These are phyloP conservation scores for Stenolophus ochropezus DNA, from an alignment of 2,888 invertebrate species.

Conservation along the genomic window DNA sequence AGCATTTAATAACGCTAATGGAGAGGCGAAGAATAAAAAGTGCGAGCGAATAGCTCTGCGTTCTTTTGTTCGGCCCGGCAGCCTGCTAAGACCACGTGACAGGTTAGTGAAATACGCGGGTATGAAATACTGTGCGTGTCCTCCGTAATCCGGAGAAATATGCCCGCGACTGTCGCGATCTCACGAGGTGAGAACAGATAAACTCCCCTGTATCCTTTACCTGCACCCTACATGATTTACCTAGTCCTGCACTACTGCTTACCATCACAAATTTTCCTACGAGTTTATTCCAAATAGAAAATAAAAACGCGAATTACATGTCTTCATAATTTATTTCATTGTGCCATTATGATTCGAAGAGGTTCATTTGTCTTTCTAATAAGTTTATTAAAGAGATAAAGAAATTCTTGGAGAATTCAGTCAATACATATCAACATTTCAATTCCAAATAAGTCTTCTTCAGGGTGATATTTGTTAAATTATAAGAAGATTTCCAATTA, in stretches of 20 bases:
- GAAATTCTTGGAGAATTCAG: no score
- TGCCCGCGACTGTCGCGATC: conserved; percentile 43
- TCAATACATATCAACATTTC: no score
- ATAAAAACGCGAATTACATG: no score
- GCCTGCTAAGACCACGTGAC: conserved; percentile 45
- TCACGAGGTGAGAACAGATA: conserved; percentile 13
- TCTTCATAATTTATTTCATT: no score
- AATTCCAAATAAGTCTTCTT: no score
- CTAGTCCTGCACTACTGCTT: conserved; percentile 4
- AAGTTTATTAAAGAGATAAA: no score
- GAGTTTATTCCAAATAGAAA: background rate
- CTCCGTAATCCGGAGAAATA: conserved; percentile 51
- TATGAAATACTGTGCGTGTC: conserved; percentile 55
- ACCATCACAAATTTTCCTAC: background rate
- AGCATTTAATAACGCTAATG: conserved; percentile 53
- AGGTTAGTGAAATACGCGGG: conserved; percentile 50
- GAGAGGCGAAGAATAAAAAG: conserved; percentile 52
- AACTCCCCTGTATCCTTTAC: conserved; percentile 17
- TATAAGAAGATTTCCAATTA: no score
- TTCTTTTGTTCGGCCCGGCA: conserved; percentile 37
- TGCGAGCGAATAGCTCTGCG: conserved; percentile 1
- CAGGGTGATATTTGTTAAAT: no score
- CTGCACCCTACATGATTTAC: conserved; percentile 26
- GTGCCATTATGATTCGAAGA: no score
- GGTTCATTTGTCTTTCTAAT: no score